Percentiles rank a stretch among this genome's conserved stretches.
Conservation (phyloP, 2,113 vertebrate genomes). For the Coturnix japonica region DNA sequence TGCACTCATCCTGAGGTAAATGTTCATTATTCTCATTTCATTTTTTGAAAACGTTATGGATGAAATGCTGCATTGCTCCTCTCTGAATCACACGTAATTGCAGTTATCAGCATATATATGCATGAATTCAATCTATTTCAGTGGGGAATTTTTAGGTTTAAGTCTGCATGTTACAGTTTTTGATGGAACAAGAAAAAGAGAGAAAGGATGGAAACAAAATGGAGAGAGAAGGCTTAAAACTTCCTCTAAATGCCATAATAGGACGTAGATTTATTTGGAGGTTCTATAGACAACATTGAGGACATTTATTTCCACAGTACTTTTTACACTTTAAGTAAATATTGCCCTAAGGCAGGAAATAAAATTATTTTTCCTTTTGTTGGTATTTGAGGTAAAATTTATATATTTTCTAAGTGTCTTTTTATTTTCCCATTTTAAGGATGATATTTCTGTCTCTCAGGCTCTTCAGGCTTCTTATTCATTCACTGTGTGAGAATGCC, state of each 20-base stretch:
- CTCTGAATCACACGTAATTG: constrained; percentile 14
- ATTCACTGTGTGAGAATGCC: background rate
- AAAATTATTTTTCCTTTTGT: constrained; percentile 42
- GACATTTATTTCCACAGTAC: background rate
- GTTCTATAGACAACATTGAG: background rate
- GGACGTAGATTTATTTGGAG: background rate
- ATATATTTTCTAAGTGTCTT: background rate
- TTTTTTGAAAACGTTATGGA: background rate
- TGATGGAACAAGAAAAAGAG: background rate
- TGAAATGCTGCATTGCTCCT: background rate
- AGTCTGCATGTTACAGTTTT: background rate
- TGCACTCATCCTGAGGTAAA: background rate
- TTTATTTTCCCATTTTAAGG: background rate
- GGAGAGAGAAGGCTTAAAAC: background rate
- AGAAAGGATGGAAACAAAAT: background rate
- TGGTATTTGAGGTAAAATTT: constrained; percentile 28
- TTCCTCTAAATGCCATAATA: background rate
- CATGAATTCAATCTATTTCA: constrained; percentile 21
- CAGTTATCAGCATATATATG: constrained; percentile 20
- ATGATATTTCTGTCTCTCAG: background rate
- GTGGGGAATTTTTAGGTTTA: constrained; percentile 5
- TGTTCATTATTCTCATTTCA: background rate
- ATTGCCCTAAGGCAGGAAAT: constrained; percentile 17
- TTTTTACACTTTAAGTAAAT: constrained; percentile 43
- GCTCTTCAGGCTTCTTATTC: background rate